These are phyloP conservation scores for Emesis furor DNA, from an alignment of 2,888 invertebrate species.

Conservation along the genomic window DNA sequence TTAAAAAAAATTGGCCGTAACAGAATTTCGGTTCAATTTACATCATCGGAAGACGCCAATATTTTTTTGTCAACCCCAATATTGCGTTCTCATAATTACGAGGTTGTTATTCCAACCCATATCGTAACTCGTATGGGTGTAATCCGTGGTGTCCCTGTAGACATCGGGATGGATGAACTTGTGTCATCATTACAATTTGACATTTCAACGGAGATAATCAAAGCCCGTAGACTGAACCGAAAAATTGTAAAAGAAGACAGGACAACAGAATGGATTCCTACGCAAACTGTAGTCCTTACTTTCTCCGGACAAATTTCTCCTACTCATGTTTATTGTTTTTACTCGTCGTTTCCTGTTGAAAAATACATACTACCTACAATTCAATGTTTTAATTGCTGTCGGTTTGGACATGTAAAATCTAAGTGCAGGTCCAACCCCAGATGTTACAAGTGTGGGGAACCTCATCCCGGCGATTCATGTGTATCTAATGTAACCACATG, in stretches of 20 bases:
- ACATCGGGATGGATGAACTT: background rate
- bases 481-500: background rate
- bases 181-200: background rate
- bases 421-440: no score
- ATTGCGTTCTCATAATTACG: background rate
- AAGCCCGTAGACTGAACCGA: background rate
- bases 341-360: background rate
- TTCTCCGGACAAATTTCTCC: background rate
- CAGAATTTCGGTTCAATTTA: no score
- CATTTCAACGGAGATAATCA: background rate
- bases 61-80: no score
- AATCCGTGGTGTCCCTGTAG: background rate
- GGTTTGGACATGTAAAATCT: background rate
- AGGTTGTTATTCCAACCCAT: background rate
- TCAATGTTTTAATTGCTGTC: background rate
- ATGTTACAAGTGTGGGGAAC: background rate
- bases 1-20: no score
- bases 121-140: background rate
- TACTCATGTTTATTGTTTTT: background rate
- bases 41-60: no score
- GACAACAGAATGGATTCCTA: background rate
- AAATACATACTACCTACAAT: background rate
- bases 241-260: background rate
- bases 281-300: background rate
- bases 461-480: background rate